Evolutionary conservation across 2,113 vertebrate genomes (phyloP).

Genomic region (Indicator indicator): DNA sequence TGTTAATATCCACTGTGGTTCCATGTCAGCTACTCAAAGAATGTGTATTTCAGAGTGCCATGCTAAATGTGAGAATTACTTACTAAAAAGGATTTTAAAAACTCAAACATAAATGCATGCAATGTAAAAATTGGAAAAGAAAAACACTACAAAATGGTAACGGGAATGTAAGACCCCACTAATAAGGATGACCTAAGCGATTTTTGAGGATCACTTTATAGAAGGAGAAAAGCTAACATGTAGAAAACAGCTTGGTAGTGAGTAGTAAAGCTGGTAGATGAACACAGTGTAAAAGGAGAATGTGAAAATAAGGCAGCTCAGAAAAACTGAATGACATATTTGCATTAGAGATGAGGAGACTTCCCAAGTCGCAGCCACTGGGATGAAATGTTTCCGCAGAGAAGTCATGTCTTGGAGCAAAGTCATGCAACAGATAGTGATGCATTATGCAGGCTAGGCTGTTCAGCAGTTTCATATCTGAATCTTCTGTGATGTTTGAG

Average conservation of each 20-base stretch:
- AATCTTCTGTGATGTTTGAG: not conserved
- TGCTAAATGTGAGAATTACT: not conserved
- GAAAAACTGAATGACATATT: not conserved
- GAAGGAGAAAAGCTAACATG: not conserved
- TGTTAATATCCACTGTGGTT: not conserved
- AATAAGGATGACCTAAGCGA: not conserved
- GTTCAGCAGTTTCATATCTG: not conserved
- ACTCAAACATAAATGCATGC: not conserved
- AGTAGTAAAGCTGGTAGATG: not conserved
- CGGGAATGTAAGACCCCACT: rapidly evolving
- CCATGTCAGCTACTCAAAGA: not conserved
- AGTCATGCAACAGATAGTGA: not conserved
- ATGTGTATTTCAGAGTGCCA: not conserved
- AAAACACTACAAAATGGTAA: not conserved
- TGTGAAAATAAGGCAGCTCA: not conserved
- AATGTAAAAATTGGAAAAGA: not conserved
- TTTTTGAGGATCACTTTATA: not conserved
- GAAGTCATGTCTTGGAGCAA: not conserved
- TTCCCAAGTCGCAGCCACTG: not conserved
- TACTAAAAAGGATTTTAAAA: not conserved
- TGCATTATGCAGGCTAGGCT: not conserved
- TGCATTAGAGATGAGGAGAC: not conserved
- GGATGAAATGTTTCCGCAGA: not conserved
- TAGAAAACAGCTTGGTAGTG: not conserved
- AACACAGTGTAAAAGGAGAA: not conserved